These are phyloP conservation scores for Notolabrus celidotus DNA, from an alignment of 2,797 vertebrate species.

Conservation along the genomic window DNA sequence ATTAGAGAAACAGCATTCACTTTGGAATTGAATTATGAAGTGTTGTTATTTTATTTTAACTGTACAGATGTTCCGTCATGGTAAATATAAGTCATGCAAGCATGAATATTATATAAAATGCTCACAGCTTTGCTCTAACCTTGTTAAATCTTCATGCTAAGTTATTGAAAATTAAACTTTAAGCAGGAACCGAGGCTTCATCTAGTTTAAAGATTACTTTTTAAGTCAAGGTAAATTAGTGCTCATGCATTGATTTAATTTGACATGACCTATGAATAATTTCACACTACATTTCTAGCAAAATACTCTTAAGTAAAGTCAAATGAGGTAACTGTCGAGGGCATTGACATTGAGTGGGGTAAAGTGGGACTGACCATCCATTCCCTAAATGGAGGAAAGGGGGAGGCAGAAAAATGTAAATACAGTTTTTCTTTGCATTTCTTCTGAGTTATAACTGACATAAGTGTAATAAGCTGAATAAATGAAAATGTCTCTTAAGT, in stretches of 20 bases:
- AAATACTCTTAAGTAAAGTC: conserved; percentile 16
- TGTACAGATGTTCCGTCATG: background rate
- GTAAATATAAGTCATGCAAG: background rate
- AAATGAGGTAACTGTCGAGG: conserved; percentile 6
- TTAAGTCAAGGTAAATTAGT: conserved; percentile 28
- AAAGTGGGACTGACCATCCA: background rate
- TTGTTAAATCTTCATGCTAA: background rate
- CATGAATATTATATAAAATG: background rate
- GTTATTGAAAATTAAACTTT: background rate
- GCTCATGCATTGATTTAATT: conserved; percentile 24
- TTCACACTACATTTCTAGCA: conserved; percentile 14
- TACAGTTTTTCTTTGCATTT: background rate
- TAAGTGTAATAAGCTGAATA: too few relatives aligned
- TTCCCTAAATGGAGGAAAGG: background rate
- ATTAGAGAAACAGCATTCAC: background rate
- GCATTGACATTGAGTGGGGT: background rate
- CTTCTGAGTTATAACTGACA: too few relatives aligned
- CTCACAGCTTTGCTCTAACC: background rate
- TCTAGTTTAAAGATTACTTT: conserved; percentile 19
- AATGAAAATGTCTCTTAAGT: too few relatives aligned
- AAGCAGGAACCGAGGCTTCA: background rate
- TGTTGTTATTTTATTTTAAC: conserved; percentile 22
- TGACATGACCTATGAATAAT: conserved; percentile 9
- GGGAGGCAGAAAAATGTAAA: background rate
- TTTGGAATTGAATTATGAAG: conserved; percentile 16